These are phyloP conservation scores for Byasa hedistus DNA, from an alignment of 2,888 invertebrate genomes.

Conservation along the genomic window DNA sequence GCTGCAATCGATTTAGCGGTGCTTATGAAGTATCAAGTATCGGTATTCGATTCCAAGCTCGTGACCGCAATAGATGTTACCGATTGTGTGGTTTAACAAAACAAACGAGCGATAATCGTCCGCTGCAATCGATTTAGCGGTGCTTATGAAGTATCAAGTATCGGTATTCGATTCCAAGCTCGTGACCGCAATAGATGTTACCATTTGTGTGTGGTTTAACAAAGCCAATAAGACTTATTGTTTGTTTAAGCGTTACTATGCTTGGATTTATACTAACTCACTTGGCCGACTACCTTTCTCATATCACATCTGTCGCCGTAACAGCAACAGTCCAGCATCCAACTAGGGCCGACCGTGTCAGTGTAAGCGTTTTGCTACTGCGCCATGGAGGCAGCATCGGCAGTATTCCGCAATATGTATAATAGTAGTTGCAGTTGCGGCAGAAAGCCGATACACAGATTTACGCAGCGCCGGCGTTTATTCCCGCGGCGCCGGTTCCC, in stretches of 20 bases:
- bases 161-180: conserved; percentile 10
- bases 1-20: conserved; percentile 51
- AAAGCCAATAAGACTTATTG: too few relatives aligned
- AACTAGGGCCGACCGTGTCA: too few relatives aligned
- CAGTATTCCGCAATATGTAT: too few relatives aligned
- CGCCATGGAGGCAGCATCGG: too few relatives aligned
- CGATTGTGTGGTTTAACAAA: background rate
- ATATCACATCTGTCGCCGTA: too few relatives aligned
- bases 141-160: conserved; percentile 14
- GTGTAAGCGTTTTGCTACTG: too few relatives aligned
- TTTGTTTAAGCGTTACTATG: too few relatives aligned
- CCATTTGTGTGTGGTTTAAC: background rate
- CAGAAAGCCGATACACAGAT: background rate
- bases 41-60: conserved; percentile 9
- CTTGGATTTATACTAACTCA: too few relatives aligned
- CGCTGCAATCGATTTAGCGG: conserved; percentile 50
- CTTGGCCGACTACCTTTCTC: too few relatives aligned
- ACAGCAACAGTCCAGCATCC: too few relatives aligned
- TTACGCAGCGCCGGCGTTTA: conserved; percentile 14
- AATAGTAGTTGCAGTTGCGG: too few relatives aligned
- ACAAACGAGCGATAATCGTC: conserved; percentile 28
- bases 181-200: conserved; percentile 4
- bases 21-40: background rate
- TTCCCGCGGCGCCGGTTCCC: conserved; percentile 17
- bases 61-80: conserved; percentile 5